Conservation (phyloP, 1,140 invertebrate species). For the Subanguina moxae region DNA sequence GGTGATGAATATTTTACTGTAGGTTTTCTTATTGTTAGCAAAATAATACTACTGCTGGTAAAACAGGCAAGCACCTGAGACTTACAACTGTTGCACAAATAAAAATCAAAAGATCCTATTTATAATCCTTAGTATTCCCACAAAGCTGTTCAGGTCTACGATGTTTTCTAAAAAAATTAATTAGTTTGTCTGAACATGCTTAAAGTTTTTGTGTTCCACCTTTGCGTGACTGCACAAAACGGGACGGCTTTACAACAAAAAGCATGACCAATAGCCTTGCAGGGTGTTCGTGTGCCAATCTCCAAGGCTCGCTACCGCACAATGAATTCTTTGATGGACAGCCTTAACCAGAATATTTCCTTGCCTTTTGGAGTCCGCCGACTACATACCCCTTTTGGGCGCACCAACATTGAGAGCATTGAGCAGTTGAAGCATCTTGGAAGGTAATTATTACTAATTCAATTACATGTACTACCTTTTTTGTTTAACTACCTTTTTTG, state of each 20-base stretch:
- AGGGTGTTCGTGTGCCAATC: slow-evolving; percentile 57
- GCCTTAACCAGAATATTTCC: slow-evolving; percentile 47
- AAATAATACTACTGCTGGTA: no score
- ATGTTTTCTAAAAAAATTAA: slow-evolving; percentile 20
- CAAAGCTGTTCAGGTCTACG: no score
- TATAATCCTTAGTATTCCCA: no score
- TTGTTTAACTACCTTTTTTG: background rate
- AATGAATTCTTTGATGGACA: slow-evolving; percentile 54
- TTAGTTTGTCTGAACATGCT: slow-evolving; percentile 13
- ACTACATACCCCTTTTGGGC: slow-evolving; percentile 52
- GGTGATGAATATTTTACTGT: slow-evolving; percentile 57
- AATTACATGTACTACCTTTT: background rate
- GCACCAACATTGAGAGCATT: slow-evolving; percentile 42
- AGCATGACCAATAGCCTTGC: slow-evolving; percentile 8
- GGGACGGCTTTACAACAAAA: background rate
- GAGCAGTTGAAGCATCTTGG: slow-evolving; percentile 56
- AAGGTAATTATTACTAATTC: slow-evolving; percentile 37
- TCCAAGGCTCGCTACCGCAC: slow-evolving; percentile 56
- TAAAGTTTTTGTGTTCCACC: slow-evolving; percentile 1
- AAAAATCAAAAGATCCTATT: no score
- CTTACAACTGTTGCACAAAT: no score
- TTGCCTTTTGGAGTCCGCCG: slow-evolving; percentile 55
- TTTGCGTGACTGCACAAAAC: background rate
- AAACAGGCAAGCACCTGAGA: no score
- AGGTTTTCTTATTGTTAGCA: no score